A percentile compares a stretch with the other conserved stretches of the same genome.
Evolutionary conservation across 2,113 vertebrate genomes (phyloP).

Genomic region (Ciconia boyciana): DNA sequence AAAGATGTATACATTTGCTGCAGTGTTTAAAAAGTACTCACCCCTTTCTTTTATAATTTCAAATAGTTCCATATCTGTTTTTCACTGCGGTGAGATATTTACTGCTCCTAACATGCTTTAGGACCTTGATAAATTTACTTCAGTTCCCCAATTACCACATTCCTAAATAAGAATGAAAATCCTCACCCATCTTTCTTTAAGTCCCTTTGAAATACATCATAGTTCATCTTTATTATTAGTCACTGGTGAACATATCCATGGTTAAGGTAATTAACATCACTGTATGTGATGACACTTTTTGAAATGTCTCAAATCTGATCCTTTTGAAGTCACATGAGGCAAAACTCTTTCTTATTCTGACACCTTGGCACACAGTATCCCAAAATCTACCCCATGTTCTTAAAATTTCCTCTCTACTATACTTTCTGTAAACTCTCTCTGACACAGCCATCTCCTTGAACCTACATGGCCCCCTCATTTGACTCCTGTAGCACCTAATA

Average conservation of each 20-base stretch:
- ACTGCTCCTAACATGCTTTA: background rate
- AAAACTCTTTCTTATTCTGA: background rate
- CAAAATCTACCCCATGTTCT: background rate
- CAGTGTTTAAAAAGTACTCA: background rate
- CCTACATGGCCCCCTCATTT: background rate
- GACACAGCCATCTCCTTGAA: background rate
- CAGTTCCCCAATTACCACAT: background rate
- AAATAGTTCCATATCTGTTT: background rate
- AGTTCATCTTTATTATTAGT: background rate
- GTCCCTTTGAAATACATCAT: constrained; percentile 22
- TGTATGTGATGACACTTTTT: background rate
- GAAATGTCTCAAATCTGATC: background rate
- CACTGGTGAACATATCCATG: background rate
- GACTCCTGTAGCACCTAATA: background rate
- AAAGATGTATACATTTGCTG: background rate
- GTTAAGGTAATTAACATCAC: constrained; percentile 40
- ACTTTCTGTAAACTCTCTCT: background rate
- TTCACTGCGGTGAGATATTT: background rate
- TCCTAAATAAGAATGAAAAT: background rate
- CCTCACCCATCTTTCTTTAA: background rate
- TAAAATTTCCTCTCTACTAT: background rate
- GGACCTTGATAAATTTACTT: constrained; percentile 7
- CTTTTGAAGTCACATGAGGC: background rate
- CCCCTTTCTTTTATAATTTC: background rate
- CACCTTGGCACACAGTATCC: background rate